Evolutionary conservation across 2,113 vertebrate species (phyloP).

Genomic region (Cyprinus carpio): DNA sequence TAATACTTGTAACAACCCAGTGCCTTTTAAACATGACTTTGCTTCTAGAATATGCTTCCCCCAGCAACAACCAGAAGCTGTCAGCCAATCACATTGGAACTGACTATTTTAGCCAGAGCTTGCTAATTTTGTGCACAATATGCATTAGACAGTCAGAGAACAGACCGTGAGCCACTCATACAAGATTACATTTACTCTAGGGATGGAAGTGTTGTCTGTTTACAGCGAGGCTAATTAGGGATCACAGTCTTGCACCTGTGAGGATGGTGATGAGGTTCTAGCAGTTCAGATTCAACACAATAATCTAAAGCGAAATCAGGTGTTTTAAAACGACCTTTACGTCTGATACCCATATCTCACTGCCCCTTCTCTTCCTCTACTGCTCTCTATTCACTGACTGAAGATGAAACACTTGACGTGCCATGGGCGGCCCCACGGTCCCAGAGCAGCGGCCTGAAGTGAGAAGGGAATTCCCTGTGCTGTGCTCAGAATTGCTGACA

Average conservation of each 20-base stretch:
- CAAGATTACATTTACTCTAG: neutral
- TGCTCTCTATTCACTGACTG: slow-evolving; percentile 19
- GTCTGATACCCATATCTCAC: slow-evolving; percentile 5
- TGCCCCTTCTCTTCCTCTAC: neutral
- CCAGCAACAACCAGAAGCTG: neutral
- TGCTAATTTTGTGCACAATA: neutral
- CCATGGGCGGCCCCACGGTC: slow-evolving; percentile 12
- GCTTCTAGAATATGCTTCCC: neutral
- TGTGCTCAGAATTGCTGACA: slow-evolving; percentile 43
- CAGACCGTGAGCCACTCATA: neutral
- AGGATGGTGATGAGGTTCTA: neutral
- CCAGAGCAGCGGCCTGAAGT: slow-evolving; percentile 13
- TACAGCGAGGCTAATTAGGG: slow-evolving; percentile 1
- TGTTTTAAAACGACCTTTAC: neutral
- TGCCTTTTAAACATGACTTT: neutral
- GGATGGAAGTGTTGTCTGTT: slow-evolving; percentile 3
- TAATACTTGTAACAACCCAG: neutral
- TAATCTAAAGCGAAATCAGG: neutral
- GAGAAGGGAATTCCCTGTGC: slow-evolving; percentile 45
- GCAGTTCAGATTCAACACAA: slow-evolving; percentile 12
- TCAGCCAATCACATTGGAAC: neutral
- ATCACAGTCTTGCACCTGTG: neutral
- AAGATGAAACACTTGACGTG: slow-evolving; percentile 29
- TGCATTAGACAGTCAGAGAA: neutral
- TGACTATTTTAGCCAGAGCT: neutral